Base-by-base conservation (phyloP, 1,140 invertebrate species). In the Hylyphantes graminicola region DNA sequence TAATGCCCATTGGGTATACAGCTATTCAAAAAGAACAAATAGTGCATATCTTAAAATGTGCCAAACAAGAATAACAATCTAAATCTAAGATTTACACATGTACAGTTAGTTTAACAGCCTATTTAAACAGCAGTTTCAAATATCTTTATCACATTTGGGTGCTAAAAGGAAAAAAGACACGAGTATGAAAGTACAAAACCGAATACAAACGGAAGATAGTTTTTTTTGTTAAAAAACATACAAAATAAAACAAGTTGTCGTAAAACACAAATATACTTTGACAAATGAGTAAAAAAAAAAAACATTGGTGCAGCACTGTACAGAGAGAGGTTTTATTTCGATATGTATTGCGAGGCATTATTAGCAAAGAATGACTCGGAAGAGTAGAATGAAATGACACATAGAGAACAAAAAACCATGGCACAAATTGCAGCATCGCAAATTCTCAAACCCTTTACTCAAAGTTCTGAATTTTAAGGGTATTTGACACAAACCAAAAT, bases 221-320 rank as follows among this genome's bases (percentile, higher is more conserved):
- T 59, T 74, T 61, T 7, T 35, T 35, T 74, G n/a, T 65, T 48
- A 73, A 72, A 82, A 81, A 81, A 73, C 11, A 51, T 57, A 72
- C 57, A 82, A 82, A 74, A 82, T 64, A 15, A 15, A 73, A 81
- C 57, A 61, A 63, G 53, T 72, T 21, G 48, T 73, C 67, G 50
- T 74, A 82, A 73, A 81, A 68, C 19, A 79, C 35, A 82, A 63
- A 82, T 48, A 82, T 82, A 81, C 78, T 81, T 81, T 81, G 67
- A 81, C 57, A 63, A 79, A 67, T 54, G 48, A 76, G 53, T 63
- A 48, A 80, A 70, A 64, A 54, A n/a, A 68, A 64, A 70, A 57
- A 70, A 70, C 55, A 73, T 57, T 50, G 54, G 50, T 82, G 70
- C 70, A 82, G 57, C 59, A 82, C 57, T 65, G 59, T 82, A 82